Base-by-base conservation (phyloP, 2,888 invertebrate species). In the Rhagonycha fulva region DNA sequence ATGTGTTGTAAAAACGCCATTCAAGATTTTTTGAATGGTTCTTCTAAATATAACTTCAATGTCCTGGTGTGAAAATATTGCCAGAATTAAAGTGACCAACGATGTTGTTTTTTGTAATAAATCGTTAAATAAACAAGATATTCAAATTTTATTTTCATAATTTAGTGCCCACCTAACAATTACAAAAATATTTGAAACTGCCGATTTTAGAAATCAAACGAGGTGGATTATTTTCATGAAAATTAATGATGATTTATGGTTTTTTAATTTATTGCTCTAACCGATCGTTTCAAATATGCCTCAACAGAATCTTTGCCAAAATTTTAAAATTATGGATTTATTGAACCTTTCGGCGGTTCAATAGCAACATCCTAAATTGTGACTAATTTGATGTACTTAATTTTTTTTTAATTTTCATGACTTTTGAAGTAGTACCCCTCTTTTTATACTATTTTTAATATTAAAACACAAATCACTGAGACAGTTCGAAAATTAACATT, bases 11-110 rank as follows among this genome's bases (percentile, higher is more conserved):
- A 62, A 47, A 74, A 66, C 76, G 73, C 76, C 76, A 78, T 78
- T 74, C 72, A 76, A 14, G 74, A 76, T 75, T 76, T 78, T 76
- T 75, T 78, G 78, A 78, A 78, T 78, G 78, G 71, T 72, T 76
- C 68, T 62, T 78, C 72, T 77, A 74, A 76, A 78, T 76, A 72
- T 78, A 78, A 72, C 77, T 74, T 74, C 63, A 63, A 77, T 76
- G 75, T 75, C 78, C 76, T 75, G 78, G 74, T 75, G 78, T 73
- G 61, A 72, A 76, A 78, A 76, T 76, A 74, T 77, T 67, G 72
- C 30, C 32, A 28, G 62, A 75, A 74, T 74, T 70, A 77, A 47
- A 47, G 5, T 47, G 7, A 47, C 47, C 47, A n/a, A 47, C n/a
- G n/a, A 47, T n/a, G 47, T 47, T 47, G 32, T 32, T 47, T 47